phyloP scores from a whole-genome alignment of 1,140 invertebrate genomes.

The Potamilus streckersoni region DNA sequence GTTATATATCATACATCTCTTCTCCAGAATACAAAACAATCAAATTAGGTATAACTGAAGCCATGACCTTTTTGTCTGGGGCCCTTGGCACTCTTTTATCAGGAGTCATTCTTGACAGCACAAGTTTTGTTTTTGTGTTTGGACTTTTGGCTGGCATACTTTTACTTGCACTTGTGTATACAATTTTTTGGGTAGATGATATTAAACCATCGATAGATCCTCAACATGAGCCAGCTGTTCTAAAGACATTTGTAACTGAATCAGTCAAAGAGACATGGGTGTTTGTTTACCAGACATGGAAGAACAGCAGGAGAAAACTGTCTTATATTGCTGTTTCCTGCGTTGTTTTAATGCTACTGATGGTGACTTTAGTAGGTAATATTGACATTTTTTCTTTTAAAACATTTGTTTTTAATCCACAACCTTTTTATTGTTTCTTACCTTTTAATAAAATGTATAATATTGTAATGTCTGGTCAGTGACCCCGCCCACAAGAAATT shows the following conservation, averaged over 20 bases:
- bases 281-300: conserved; percentile 59
- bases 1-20: conserved; percentile 88
- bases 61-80: conserved; percentile 69
- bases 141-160: conserved; percentile 57
- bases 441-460: too few relatives aligned
- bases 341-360: too few relatives aligned
- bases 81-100: conserved; percentile 67
- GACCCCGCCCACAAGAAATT: too few relatives aligned
- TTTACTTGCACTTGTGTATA: conserved; percentile 62
- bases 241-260: neutral
- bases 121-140: conserved; percentile 60
- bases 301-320: conserved; percentile 33
- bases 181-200: conserved; percentile 60
- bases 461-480: too few relatives aligned
- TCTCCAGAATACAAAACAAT: conserved; percentile 83
- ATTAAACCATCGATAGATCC: conserved; percentile 22
- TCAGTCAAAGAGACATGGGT: conserved; percentile 50
- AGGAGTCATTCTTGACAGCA: conserved; percentile 64
- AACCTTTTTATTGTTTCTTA: too few relatives aligned
- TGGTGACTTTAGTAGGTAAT: too few relatives aligned
- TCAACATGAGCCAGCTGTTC: neutral
- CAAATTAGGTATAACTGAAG: conserved; percentile 84
- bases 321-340: too few relatives aligned
- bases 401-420: too few relatives aligned
- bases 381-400: too few relatives aligned